Base-by-base conservation (phyloP, 2,797 vertebrate species). In the Holocentrus rufus region DNA sequence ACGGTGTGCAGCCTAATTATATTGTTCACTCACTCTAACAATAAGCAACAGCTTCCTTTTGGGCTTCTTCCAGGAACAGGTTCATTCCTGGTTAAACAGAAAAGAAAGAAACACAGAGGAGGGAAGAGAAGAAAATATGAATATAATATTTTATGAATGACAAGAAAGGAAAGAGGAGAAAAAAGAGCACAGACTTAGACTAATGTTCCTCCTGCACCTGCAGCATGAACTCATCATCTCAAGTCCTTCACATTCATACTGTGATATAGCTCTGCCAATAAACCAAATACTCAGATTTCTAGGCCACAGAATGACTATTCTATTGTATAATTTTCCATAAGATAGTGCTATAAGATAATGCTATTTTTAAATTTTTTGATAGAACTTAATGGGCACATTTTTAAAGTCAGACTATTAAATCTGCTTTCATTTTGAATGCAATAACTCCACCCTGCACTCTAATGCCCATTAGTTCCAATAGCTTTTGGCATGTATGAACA, bases 31-130 rank as follows among this genome's bases (percentile, higher is more conserved):
- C 69, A 1, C 36, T 50, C 60, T 9, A 54, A 80, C 79, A 80
- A 80, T 56, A 59, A 67, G 80, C 52, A 60, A 10, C 44, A 9
- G 78, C 70, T 84, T 81, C 68, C 76, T 69, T 65, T 30, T 22
- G 64, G 6, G 60, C 72, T 52, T 20, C 85, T 65, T 87, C 76
- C 83, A 85, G 80, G 76, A 81, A 78, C 54, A 17, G 50, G 22
- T 31, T 65, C 73, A 54, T 67, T 66, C 54, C 67, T 15, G 54
- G 68, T 20, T 8, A 20, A 55, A 57, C 65, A 73, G 64, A 59
- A 25, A 54, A 30, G 49, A 60, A 53, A 65, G 57, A 22, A 54
- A 34, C 44, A 60, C 49, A 67, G 57, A 39, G 27, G 10, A 73
- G 20, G 55, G 50, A 44, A 23, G 60, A 55, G 31, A 34, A 59